phyloP scores from a whole-genome alignment of 2,797 vertebrate species.

The Thunnus albacares region DNA sequence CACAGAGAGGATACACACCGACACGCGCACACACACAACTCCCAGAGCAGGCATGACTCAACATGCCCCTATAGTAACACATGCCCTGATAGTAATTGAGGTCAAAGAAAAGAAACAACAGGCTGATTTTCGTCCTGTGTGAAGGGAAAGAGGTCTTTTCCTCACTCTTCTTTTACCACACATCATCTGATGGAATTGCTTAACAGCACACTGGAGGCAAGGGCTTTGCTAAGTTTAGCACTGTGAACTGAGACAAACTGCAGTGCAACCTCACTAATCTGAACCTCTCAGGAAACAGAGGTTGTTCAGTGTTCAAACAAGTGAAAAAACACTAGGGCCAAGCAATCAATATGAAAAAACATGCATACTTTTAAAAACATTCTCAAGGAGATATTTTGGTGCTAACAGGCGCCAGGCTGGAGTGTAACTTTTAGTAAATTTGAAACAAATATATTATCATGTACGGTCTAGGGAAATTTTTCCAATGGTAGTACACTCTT shows the following conservation, averaged over 20 bases:
- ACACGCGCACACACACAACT: conserved; percentile 36
- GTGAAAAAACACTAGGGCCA: conserved; percentile 3
- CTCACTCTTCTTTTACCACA: conserved; percentile 58
- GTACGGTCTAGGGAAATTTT: background rate
- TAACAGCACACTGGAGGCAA: conserved; percentile 61
- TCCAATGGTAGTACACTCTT: background rate
- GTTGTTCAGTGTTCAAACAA: conserved; percentile 31
- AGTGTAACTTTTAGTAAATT: background rate
- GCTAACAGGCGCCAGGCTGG: background rate
- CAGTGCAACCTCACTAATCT: conserved; percentile 39
- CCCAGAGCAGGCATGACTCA: conserved; percentile 77
- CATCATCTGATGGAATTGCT: conserved; percentile 65
- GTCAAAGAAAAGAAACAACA: conserved; percentile 83
- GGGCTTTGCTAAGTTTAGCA: conserved; percentile 61
- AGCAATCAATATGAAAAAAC: conserved; percentile 18
- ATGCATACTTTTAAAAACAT: conserved; percentile 9
- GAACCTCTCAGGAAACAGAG: conserved; percentile 39
- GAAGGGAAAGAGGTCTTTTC: conserved; percentile 58
- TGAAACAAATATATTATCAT: background rate
- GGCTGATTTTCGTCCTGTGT: conserved; percentile 67
- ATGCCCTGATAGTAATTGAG: conserved; percentile 81
- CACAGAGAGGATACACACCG: conserved; percentile 23
- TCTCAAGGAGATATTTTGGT: conserved; percentile 22
- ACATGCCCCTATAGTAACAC: conserved; percentile 75
- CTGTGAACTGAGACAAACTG: conserved; percentile 49